Base-by-base conservation (phyloP, 2,797 vertebrate genomes). In the Hypotaenidia philippensis region DNA sequence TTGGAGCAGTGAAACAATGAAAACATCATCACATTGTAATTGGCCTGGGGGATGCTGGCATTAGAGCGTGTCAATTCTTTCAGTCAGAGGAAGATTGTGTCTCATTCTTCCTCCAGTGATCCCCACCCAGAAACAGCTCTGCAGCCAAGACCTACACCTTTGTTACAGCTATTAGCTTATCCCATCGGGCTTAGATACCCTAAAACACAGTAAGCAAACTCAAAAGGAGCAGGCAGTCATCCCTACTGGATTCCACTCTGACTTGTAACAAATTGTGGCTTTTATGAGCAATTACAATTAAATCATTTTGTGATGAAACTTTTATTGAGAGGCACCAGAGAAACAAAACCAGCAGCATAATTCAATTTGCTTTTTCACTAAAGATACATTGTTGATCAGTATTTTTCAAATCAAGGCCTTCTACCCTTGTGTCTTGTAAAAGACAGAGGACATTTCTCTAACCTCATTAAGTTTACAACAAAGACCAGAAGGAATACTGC, bases 391-490 rank as follows among this genome's bases (percentile, higher is more conserved):
- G 77, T 77, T 94, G 82, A 93, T 91, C 85, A 60, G 70, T 71
- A 65, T 86, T 94, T 88, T 90, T 93, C 63, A 88, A 88, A 87
- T 56, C 44, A 60, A 93, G 80, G 63, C 76, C 80, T 91, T 86
- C 90, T 77, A 74, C 91, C 34, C 70, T 56, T 66, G 80, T 64
- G 72, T 79, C 83, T 93, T 82, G 34, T 71, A 89, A 93, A 85
- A 96, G 77, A 87, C 72, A 86, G 77, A 94, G 94, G 94, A 97
- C 91, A 87, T 94, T 90, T 94, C 77, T 93, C 66, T 96, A 96
- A 96, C 83, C 93, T 97, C 93, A 96, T 96, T 96, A 96, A 93
- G 96, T 89, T 93, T 94, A 61, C 89, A 94, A 90, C 93, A 96
- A 96, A 97, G 93, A 96, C 95, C 93, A 96, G 96, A 94, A 97